phyloP scores from a whole-genome alignment of 53 echinoderm and acorn worm species.

The Astropecten irregularis region DNA sequence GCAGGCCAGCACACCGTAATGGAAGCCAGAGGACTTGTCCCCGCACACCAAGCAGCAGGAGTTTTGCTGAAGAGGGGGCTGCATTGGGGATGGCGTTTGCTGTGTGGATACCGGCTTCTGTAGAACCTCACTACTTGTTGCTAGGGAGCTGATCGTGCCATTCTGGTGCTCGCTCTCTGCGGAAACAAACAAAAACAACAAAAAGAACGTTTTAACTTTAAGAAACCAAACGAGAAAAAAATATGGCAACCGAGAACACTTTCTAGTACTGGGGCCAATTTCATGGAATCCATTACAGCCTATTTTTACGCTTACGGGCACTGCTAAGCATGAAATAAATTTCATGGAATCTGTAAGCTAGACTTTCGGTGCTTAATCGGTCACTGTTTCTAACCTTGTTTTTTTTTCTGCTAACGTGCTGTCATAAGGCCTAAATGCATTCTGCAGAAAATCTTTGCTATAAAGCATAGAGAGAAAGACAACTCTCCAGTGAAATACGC shows the following conservation, averaged over 20 bases:
- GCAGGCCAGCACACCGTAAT: conserved; percentile 97
- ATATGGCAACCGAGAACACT: background rate
- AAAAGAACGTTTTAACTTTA: background rate
- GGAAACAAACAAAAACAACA: background rate
- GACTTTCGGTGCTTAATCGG: no score
- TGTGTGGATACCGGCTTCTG: conserved; percentile 86
- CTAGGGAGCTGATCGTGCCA: conserved; percentile 68
- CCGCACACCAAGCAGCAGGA: conserved; percentile 93
- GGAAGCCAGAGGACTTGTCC: conserved; percentile 98
- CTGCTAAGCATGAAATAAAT: no score
- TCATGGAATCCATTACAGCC: no score
- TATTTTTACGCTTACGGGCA: no score
- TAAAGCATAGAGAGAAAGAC: no score
- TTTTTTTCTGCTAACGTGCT: no score
- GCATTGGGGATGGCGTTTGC: conserved; percentile 66
- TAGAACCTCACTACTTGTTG: conserved; percentile 79
- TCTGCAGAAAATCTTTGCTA: no score
- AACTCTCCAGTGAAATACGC: no score
- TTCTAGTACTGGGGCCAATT: no score
- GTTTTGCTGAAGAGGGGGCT: conserved; percentile 71
- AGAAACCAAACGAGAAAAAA: background rate
- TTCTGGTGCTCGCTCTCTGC: conserved; percentile 49
- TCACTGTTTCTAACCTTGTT: no score
- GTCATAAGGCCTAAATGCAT: no score
- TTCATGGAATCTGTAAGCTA: no score